phyloP scores from a whole-genome alignment of 2,888 invertebrate species.

The Brenthis hecate region DNA sequence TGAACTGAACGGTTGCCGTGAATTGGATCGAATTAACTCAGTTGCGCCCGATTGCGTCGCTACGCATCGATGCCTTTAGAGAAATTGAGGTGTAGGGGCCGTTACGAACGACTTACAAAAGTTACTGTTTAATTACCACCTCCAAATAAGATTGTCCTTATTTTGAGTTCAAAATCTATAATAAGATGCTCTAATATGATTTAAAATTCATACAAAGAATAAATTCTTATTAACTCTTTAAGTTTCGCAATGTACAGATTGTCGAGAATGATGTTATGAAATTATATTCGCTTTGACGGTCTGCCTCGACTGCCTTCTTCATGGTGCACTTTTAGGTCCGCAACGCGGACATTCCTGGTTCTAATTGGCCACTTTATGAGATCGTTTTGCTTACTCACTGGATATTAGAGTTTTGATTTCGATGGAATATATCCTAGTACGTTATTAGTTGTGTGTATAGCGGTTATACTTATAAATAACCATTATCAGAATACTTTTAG shows the following conservation, averaged over 20 bases:
- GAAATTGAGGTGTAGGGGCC: conserved; percentile 76
- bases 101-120: conserved; percentile 75
- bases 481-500: too few relatives aligned
- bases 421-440: too few relatives aligned
- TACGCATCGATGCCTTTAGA: conserved; percentile 71
- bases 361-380: conserved; percentile 63
- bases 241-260: conserved; percentile 37
- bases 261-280: conserved; percentile 73
- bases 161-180: neutral
- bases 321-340: conserved; percentile 40
- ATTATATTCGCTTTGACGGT: conserved; percentile 77
- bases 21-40: conserved; percentile 76
- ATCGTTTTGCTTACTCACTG: neutral
- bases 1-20: conserved; percentile 58
- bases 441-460: too few relatives aligned
- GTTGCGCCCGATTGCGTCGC: conserved; percentile 77
- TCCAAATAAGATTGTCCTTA: conserved; percentile 22
- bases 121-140: conserved; percentile 64
- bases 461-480: too few relatives aligned
- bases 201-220: conserved; percentile 25
- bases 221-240: conserved; percentile 11
- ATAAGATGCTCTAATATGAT: conserved; percentile 13
- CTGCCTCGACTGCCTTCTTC: conserved; percentile 57
- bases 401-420: neutral
- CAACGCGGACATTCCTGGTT: conserved; percentile 54